Evolutionary conservation across 2,797 vertebrate species (phyloP).

Genomic region (Steatocranus sp.): DNA sequence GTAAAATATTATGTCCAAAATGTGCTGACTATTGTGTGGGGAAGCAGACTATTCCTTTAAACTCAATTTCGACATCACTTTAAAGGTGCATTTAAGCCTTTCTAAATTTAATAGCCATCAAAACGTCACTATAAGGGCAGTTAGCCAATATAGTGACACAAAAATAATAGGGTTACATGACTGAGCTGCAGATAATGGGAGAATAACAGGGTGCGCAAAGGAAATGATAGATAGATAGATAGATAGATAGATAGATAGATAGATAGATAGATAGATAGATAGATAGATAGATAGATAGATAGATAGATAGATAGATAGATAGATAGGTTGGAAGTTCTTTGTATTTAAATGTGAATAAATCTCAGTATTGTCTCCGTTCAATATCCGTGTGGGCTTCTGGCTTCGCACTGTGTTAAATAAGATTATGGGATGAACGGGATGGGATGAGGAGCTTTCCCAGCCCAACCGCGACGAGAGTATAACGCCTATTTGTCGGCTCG

Average conservation of each 20-base stretch:
- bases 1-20: neutral
- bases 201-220: neutral
- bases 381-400: conserved; percentile 2
- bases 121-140: neutral
- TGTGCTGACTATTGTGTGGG: neutral
- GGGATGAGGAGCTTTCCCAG: conserved; percentile 45
- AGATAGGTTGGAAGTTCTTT: conserved; percentile 12
- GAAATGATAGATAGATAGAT: neutral
- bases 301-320: neutral
- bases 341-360: conserved; percentile 11
- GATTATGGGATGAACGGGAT: conserved; percentile 39
- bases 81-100: neutral
- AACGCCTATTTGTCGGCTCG: conserved; percentile 32
- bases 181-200: neutral
- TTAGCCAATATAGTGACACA: neutral
- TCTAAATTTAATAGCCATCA: neutral
- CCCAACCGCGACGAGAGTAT: conserved; percentile 36
- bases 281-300: neutral
- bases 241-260: neutral
- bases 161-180: neutral
- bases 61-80: neutral
- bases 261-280: neutral
- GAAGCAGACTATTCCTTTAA: neutral
- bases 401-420: conserved; percentile 28
- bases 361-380: neutral